Evolutionary conservation across 2,888 invertebrate species (phyloP).

Genomic region (Chaetogeoica ovagalla): DNA sequence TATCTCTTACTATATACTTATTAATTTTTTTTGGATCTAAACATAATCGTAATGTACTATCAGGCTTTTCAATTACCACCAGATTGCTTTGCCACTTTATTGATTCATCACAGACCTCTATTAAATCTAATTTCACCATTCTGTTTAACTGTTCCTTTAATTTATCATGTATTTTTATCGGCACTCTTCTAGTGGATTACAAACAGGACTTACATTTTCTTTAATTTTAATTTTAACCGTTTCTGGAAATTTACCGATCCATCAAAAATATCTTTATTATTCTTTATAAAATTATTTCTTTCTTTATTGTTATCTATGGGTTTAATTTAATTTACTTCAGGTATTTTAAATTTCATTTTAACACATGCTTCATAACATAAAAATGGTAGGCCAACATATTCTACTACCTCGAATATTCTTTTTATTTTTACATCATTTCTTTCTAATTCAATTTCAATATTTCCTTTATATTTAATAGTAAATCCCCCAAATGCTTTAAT

Average conservation of each 20-base stretch:
- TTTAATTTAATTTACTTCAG: neutral
- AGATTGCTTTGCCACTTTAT: conserved; percentile 55
- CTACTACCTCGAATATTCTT: neutral
- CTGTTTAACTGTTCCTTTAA: neutral
- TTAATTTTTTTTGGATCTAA: conserved; percentile 56
- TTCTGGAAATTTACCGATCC: neutral
- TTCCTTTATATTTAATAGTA: neutral
- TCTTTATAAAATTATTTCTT: neutral
- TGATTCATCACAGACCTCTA: conserved; percentile 43
- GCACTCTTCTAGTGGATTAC: neutral
- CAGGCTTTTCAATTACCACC: conserved; percentile 55
- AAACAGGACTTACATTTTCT: neutral
- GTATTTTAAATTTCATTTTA: neutral
- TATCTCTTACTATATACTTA: conserved; percentile 53
- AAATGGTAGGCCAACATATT: neutral
- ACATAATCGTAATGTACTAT: conserved; percentile 55
- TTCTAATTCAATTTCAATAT: neutral
- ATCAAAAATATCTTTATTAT: neutral
- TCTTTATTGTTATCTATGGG: neutral
- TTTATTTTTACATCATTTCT: neutral
- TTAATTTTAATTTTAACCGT: neutral
- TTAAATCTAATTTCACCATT: neutral
- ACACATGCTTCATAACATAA: neutral
- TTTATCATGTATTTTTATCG: neutral
- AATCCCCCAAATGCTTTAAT: neutral